Evolutionary conservation across 1,140 invertebrate species (phyloP).

Genomic region (Reticulitermes speratus): DNA sequence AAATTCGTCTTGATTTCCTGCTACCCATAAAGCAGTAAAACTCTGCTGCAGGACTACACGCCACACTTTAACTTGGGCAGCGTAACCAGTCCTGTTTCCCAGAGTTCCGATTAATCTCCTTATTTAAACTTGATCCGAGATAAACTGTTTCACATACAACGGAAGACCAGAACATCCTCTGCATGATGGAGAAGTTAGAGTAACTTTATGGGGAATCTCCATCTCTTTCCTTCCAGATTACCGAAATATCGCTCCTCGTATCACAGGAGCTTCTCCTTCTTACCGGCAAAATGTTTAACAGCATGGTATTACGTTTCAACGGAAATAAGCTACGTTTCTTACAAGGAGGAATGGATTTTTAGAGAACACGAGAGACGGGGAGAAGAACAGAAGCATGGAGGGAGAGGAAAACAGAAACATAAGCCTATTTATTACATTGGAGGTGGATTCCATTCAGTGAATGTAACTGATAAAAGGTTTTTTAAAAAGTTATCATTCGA

Average conservation of each 20-base stretch:
- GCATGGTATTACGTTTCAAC: not conserved
- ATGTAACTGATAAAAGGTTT: too few relatives aligned
- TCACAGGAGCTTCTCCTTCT: not conserved
- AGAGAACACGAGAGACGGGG: too few relatives aligned
- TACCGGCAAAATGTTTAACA: not conserved
- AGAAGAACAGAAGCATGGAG: too few relatives aligned
- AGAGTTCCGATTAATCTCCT: not conserved
- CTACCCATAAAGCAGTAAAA: not conserved
- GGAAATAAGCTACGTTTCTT: not conserved
- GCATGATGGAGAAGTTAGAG: not conserved
- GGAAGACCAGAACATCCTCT: not conserved
- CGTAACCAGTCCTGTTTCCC: not conserved
- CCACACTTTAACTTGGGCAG: not conserved
- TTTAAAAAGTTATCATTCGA: too few relatives aligned
- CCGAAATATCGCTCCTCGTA: not conserved
- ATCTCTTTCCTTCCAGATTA: not conserved
- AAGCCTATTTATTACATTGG: too few relatives aligned
- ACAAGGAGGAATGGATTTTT: too few relatives aligned
- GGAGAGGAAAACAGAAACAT: too few relatives aligned
- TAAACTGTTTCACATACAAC: not conserved
- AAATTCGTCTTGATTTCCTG: not conserved
- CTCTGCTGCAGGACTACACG: not conserved
- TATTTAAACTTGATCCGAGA: conserved; percentile 14
- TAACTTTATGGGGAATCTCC: not conserved
- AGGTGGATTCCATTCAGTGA: too few relatives aligned